phyloP scores from a whole-genome alignment of 2,113 vertebrate genomes.

The Psammodynastes pulverulentus region DNA sequence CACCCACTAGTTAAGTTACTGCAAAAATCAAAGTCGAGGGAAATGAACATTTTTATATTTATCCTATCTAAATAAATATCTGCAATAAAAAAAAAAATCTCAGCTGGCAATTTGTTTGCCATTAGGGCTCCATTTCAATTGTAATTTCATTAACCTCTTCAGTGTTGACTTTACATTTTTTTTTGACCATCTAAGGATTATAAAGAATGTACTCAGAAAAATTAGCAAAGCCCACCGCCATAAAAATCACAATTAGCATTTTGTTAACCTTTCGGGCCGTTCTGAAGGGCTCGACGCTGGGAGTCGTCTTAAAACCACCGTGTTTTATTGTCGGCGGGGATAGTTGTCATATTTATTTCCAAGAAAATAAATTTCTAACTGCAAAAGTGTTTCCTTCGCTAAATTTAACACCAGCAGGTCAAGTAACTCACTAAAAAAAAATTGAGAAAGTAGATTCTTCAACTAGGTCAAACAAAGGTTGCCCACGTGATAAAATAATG shows the following conservation, averaged over 20 bases:
- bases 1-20: conserved; percentile 51
- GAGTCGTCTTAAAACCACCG: conserved; percentile 30
- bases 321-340: conserved; percentile 40
- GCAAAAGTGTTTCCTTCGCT: conserved; percentile 14
- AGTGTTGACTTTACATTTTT: conserved; percentile 35
- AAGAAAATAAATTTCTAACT: conserved; percentile 11
- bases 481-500: neutral
- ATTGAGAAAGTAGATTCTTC: neutral
- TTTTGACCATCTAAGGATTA: neutral
- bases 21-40: conserved; percentile 51
- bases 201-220: conserved; percentile 36
- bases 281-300: conserved; percentile 38
- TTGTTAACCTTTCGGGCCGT: conserved; percentile 49
- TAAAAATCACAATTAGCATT: conserved; percentile 52
- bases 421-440: neutral
- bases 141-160: conserved; percentile 51
- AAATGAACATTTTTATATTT: conserved; percentile 44
- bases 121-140: conserved; percentile 54
- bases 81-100: conserved; percentile 46
- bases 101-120: conserved; percentile 58
- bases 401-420: neutral
- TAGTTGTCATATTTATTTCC: neutral
- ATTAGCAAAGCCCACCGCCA: conserved; percentile 40
- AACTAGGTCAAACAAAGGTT: neutral
- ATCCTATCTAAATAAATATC: conserved; percentile 50